These are phyloP conservation scores for Lasioglossum figueresi DNA, from an alignment of 2,888 invertebrate species.

Conservation along the genomic window DNA sequence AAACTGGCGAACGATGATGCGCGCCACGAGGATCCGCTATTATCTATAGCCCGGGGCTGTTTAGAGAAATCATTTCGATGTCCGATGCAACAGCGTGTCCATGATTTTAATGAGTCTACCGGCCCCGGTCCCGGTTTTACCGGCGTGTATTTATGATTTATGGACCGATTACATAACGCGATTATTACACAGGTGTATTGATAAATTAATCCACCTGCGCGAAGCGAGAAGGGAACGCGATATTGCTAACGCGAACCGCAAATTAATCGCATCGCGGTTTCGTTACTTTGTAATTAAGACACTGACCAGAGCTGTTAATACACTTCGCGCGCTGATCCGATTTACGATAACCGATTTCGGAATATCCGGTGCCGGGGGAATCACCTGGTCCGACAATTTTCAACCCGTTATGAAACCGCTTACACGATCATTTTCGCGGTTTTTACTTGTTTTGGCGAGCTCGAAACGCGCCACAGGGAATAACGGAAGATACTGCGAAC, in stretches of 20 bases:
- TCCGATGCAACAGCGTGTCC: slow-evolving; percentile 70
- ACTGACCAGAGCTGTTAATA: slow-evolving; percentile 43
- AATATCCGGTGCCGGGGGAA: not conserved
- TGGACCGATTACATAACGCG: slow-evolving; percentile 78
- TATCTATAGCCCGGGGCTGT: slow-evolving; percentile 70
- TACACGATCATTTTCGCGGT: not conserved
- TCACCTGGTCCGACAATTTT: slow-evolving; percentile 28
- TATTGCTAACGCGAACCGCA: slow-evolving; percentile 19
- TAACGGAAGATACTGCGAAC: not conserved
- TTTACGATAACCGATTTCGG: slow-evolving; percentile 35
- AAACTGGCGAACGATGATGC: slow-evolving; percentile 46
- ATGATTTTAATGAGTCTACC: slow-evolving; percentile 75
- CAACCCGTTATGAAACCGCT: slow-evolving; percentile 27
- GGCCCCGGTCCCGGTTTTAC: slow-evolving; percentile 55
- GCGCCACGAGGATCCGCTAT: slow-evolving; percentile 59
- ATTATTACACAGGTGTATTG: slow-evolving; percentile 78
- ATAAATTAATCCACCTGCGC: slow-evolving; percentile 77
- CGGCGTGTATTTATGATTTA: slow-evolving; percentile 74
- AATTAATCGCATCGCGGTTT: slow-evolving; percentile 56
- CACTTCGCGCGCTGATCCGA: slow-evolving; percentile 29
- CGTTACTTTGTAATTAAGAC: slow-evolving; percentile 61
- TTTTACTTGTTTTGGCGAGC: not conserved
- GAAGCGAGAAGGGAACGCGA: not conserved
- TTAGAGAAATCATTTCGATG: slow-evolving; percentile 76
- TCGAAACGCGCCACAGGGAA: not conserved